Evolutionary conservation across 2,888 invertebrate species (phyloP).

Genomic region (Plutella xylostella): DNA sequence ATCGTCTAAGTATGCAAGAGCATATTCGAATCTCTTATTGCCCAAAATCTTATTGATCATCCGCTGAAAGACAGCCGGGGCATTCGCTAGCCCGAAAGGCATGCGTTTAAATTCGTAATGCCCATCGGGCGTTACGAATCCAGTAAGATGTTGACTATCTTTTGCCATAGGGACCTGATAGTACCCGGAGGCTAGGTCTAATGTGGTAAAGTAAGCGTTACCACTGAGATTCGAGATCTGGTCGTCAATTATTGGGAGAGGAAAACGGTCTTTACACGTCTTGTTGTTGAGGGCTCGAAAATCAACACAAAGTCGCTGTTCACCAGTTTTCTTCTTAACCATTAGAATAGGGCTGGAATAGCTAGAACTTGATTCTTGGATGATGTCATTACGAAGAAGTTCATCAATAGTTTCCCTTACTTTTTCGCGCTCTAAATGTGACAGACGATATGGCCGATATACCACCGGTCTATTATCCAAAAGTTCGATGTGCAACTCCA

Average conservation of each 20-base stretch:
- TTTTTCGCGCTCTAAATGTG: neutral
- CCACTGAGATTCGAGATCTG: conserved; percentile 4
- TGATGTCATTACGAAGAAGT: conserved; percentile 1
- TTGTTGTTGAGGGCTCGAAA: conserved; percentile 12
- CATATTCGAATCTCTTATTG: neutral
- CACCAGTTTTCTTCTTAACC: conserved; percentile 1
- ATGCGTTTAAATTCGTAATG: neutral
- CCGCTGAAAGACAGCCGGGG: neutral
- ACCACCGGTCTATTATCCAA: neutral
- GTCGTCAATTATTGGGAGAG: conserved; percentile 3
- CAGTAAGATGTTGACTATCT: neutral
- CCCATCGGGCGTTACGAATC: neutral
- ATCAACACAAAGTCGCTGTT: conserved; percentile 1
- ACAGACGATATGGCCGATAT: neutral
- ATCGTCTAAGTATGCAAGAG: conserved; percentile 1
- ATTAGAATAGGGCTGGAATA: conserved; percentile 2
- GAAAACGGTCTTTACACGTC: conserved; percentile 1
- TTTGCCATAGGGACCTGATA: neutral
- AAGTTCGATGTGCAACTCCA: neutral
- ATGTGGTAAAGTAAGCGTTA: neutral
- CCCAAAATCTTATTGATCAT: neutral
- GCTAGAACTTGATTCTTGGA: conserved; percentile 1
- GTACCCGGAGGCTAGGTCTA: neutral
- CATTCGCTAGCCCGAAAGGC: neutral
- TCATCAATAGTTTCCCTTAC: conserved; percentile 2